Conservation (phyloP, 1,140 invertebrate genomes). For the Drosophila nigromelanica region DNA sequence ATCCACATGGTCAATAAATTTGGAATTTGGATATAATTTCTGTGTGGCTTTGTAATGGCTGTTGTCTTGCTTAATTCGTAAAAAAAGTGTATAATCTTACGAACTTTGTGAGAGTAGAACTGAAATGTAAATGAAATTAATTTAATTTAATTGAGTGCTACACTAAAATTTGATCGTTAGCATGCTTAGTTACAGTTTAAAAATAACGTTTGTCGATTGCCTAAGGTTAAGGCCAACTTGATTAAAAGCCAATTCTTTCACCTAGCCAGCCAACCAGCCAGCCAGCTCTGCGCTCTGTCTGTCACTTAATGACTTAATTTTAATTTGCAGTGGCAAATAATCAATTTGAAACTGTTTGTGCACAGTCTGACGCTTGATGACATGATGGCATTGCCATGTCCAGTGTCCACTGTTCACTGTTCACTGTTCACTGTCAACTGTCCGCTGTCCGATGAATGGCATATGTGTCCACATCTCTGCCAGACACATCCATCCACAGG, state of each 20-base stretch:
- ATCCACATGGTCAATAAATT: slow-evolving; percentile 26
- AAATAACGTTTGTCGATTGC: neutral
- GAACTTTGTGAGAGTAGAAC: slow-evolving; percentile 10
- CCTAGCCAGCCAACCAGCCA: neutral
- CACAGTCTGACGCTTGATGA: slow-evolving; percentile 77
- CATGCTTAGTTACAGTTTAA: slow-evolving; percentile 5
- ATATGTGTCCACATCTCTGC: slow-evolving; percentile 60
- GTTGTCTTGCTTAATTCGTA: neutral
- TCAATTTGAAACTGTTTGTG: slow-evolving; percentile 81
- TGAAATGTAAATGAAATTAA: slow-evolving; percentile 21
- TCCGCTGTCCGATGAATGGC: slow-evolving; percentile 18
- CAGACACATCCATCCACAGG: slow-evolving; percentile 3
- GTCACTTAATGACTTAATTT: slow-evolving; percentile 79
- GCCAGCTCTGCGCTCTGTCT: slow-evolving; percentile 27
- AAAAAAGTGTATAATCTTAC: slow-evolving; percentile 10
- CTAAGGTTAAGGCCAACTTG: slow-evolving; percentile 34
- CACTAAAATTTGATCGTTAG: slow-evolving; percentile 2
- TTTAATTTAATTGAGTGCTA: neutral
- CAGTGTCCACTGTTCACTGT: slow-evolving; percentile 1
- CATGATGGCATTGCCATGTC: slow-evolving; percentile 34
- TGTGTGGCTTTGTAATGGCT: neutral
- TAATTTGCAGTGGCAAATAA: slow-evolving; percentile 76
- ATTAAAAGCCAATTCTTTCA: slow-evolving; percentile 43
- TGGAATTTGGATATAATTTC: slow-evolving; percentile 12
- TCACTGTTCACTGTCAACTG: neutral